Evolutionary conservation across 2,113 vertebrate species (phyloP), one percentile per base, ranked within the genome.

Genomic region (Ardeotis arabs): DNA sequence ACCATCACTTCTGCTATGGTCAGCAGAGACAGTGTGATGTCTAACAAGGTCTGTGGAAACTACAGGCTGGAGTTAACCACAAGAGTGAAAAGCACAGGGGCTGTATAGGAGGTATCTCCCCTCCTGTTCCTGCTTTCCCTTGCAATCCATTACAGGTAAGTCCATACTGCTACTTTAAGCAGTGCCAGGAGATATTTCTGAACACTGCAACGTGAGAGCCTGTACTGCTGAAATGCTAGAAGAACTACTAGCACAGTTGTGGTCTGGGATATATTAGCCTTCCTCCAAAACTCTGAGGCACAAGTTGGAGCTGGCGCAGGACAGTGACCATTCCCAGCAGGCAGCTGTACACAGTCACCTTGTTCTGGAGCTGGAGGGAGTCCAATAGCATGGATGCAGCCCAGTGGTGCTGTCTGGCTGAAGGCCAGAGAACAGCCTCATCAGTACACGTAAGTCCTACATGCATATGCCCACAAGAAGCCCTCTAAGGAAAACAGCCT

Each of bases 251-350:
- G 28, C 23, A 88, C 21, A 35, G 39, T 22, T 92, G 64, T 53
- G 16, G 29, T 52, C 35, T 76, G 41, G 58, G n/a, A 90, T 21
- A 73, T 17, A 52, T 44, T 9, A 85, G 23, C 29, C 25, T 18
- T 85, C 23, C 29, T 73, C 28, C 39, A 47, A 39, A 64, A 8
- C 12, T 72, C 24, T 9, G 28, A 9, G 5, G 29, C 23, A 69
- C 33, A 64, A 33, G 33, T 37, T 0, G 0, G 66, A 72, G 53
- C 53, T 68, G 39, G 31, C 0, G 2, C 0, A 0, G 44, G 53
- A 41, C 19, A 49, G 39, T 20, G 45, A 77, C 37, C n/a, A 15
- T 39, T 87, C 55, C 44, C 49, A 47, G 60, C 29, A 74, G 55
- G 62, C 62, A 88, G 59, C 59, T 49, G 49, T 6, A 0, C 18